Percentiles rank a stretch among this genome's conserved stretches.
These are phyloP conservation scores for Silurus lanzhouensis DNA, from an alignment of 2,797 vertebrate genomes.

Conservation along the genomic window DNA sequence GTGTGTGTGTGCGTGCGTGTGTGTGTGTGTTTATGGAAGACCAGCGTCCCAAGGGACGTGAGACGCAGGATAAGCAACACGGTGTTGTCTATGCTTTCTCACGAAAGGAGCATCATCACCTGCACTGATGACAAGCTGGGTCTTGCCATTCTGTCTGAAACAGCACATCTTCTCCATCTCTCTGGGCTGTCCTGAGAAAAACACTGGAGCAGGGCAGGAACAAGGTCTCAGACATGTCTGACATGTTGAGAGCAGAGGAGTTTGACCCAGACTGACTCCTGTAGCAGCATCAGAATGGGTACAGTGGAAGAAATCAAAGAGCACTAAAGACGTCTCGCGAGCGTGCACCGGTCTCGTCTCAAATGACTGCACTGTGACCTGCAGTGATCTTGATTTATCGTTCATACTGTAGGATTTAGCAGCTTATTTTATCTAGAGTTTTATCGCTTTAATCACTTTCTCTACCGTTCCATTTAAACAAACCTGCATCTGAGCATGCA, in stretches of 20 bases:
- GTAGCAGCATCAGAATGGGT: neutral
- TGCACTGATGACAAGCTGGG: slow-evolving; percentile 26
- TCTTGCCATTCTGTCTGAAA: slow-evolving; percentile 7
- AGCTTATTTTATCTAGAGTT: neutral
- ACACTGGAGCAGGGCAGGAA: neutral
- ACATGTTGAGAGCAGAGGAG: neutral
- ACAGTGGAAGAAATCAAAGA: neutral
- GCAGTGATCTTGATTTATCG: neutral
- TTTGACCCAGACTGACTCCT: slow-evolving; percentile 14
- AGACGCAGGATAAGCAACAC: slow-evolving; percentile 14
- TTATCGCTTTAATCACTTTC: too few species aligned
- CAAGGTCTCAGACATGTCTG: neutral
- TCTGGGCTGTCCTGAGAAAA: neutral
- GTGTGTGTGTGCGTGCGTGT: slow-evolving; percentile 22
- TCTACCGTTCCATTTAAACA: too few species aligned
- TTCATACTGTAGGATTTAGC: neutral
- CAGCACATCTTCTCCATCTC: neutral
- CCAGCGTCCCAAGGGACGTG: slow-evolving; percentile 3
- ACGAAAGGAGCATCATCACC: slow-evolving; percentile 1
- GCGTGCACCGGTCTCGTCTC: neutral
- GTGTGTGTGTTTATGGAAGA: slow-evolving; percentile 26
- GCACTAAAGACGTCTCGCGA: neutral
- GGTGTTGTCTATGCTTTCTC: slow-evolving; percentile 31
- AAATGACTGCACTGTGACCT: neutral
- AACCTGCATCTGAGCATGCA: too few species aligned